Base-by-base conservation (phyloP, 2,888 invertebrate genomes). In the Oscheius myriophilus region DNA sequence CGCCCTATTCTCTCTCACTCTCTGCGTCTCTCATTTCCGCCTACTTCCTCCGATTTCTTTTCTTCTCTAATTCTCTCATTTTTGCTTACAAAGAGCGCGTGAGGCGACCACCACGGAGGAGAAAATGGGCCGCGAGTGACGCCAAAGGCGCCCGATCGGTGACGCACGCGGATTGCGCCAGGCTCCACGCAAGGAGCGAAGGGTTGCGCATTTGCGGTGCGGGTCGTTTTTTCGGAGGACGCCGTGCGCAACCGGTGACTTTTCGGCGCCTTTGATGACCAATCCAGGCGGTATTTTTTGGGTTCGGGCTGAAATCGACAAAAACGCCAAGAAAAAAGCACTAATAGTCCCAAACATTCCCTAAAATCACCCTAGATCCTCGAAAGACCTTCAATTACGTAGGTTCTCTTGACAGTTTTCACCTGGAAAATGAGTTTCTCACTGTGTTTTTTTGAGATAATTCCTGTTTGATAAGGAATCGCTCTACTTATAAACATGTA, bases 111-210 rank as follows among this genome's bases (percentile, higher is more conserved):
- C 11, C 21, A 49, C 11, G 23, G 18, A 49, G 9, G 18, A 18
- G 49, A 11, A 39, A 42, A 57, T 33, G 26, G 39, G n/a, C 42
- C n/a, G 57, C 12, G 39, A 39, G 39, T 39, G 39, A 39, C 42
- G 39, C 39, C 57, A 21, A 39, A 57, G 21, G 18, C 21, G 57
- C 57, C 33, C 39, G 21, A 57, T 39, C 42, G 39, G 39, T 21
- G 18, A 16, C 16, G 57, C 41, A 39, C 39, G 11, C 39, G 41
- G 26, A 52, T n/a, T 52, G 52, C 39, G 57, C 21, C 57, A 57
- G 39, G 33, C 18, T 39, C 39, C 18, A 18, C 41, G 57, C 57
- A n/a, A 18, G 12, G 12, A 2, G n/a, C n/a, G 52, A 14, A 25
- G 52, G n/a, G 12, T 14, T 52, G 11, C 57, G 23, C 57, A 9